Percentiles rank a stretch among this genome's conserved stretches.
Evolutionary conservation across 2,888 invertebrate species (phyloP).

Genomic region (Biston stratarius): DNA sequence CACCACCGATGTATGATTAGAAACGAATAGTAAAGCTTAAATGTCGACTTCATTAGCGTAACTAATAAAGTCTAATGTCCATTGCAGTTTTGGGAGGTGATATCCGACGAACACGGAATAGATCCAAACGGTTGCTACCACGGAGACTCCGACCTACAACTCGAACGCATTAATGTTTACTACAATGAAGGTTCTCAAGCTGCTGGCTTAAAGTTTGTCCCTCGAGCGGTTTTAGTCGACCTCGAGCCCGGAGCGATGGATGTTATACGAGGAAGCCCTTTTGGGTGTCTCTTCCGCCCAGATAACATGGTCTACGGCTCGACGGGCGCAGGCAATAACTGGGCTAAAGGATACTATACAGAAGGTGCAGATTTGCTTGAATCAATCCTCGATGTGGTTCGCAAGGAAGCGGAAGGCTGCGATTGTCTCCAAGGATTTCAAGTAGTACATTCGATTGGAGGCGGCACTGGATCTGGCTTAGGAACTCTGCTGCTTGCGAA

Average conservation of each 20-base stretch:
- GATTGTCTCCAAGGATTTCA: conserved; percentile 89
- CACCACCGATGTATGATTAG: no score
- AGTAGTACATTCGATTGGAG: conserved; percentile 89
- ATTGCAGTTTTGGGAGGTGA: conserved; percentile 92
- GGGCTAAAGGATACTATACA: conserved; percentile 89
- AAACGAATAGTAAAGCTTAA: neutral
- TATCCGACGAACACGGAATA: conserved; percentile 92
- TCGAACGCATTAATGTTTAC: conserved; percentile 91
- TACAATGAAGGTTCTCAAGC: conserved; percentile 88
- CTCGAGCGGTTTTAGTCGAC: conserved; percentile 73
- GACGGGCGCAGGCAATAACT: conserved; percentile 86
- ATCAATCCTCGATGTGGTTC: conserved; percentile 84
- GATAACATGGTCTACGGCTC: conserved; percentile 89
- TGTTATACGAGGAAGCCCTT: conserved; percentile 87
- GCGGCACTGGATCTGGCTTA: conserved; percentile 91
- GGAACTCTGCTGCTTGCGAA: conserved; percentile 89
- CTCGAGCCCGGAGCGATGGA: conserved; percentile 85
- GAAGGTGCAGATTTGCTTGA: conserved; percentile 89
- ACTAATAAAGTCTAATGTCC: conserved; percentile 12
- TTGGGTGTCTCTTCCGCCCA: conserved; percentile 89
- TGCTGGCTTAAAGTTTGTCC: conserved; percentile 63
- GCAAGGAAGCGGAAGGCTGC: conserved; percentile 88
- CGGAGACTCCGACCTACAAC: conserved; percentile 90
- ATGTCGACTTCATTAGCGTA: neutral
- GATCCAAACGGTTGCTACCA: conserved; percentile 85